Conservation (phyloP, 1,140 invertebrate genomes). For the Antheraea mylitta region DNA sequence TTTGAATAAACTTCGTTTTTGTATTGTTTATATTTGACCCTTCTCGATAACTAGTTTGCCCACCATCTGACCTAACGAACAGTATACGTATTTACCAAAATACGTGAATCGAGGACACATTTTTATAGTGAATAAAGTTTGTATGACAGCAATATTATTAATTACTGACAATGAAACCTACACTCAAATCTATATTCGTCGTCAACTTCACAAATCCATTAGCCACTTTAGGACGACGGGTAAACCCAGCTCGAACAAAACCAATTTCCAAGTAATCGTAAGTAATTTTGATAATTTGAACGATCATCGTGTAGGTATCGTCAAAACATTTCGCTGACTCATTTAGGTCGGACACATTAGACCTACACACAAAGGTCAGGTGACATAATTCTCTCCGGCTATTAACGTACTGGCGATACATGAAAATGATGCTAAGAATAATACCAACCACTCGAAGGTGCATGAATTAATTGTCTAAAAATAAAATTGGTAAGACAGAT, state of each 20-base stretch:
- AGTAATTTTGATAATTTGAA: background rate
- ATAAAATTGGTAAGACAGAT: background rate
- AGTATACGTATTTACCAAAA: no score
- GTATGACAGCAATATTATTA: no score
- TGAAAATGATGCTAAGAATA: background rate
- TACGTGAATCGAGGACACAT: no score
- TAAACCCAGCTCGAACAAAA: background rate
- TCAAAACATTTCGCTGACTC: background rate
- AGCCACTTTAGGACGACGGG: background rate
- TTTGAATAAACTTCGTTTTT: no score
- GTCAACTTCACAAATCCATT: no score
- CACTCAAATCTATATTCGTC: no score
- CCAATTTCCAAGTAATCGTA: background rate
- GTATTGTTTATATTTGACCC: no score
- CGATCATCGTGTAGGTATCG: background rate
- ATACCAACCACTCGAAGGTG: background rate
- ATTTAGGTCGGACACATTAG: slow-evolving; percentile 1
- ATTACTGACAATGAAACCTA: no score
- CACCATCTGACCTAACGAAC: no score
- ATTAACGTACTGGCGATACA: background rate
- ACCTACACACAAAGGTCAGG: background rate
- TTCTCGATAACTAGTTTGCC: no score
- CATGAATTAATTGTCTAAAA: background rate
- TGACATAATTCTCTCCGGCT: background rate
- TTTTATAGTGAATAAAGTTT: no score